Percentiles rank a stretch among this genome's conserved stretches.
phyloP scores from a whole-genome alignment of 1,140 invertebrate genomes.

The Ectropis grisescens region DNA sequence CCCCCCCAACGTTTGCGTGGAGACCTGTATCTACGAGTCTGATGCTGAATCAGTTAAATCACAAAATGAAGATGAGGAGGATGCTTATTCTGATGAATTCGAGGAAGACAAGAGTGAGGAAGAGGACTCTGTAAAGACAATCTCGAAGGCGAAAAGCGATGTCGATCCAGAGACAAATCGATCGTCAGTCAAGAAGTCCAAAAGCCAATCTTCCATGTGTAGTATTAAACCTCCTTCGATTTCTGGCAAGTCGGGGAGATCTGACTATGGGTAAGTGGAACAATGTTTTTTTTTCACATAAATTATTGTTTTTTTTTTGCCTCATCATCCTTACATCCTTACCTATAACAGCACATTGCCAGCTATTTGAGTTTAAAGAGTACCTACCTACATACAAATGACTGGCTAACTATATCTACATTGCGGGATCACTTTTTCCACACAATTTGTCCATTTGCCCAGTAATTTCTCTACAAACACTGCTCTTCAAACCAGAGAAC shows the following conservation, averaged over 20 bases:
- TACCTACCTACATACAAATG: too few species aligned
- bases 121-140: constrained; percentile 14
- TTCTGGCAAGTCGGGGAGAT: constrained; percentile 32
- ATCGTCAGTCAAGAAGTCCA: constrained; percentile 32
- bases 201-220: constrained; percentile 42
- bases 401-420: too few species aligned
- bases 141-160: constrained; percentile 18
- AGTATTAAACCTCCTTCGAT: constrained; percentile 24
- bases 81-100: constrained; percentile 61
- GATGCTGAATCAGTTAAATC: constrained; percentile 28
- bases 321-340: too few species aligned
- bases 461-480: too few species aligned
- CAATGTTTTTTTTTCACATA: too few species aligned
- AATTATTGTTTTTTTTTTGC: too few species aligned
- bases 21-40: constrained; percentile 46
- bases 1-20: constrained; percentile 54
- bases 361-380: too few species aligned
- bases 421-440: too few species aligned
- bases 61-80: constrained; percentile 21
- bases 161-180: constrained; percentile 15
- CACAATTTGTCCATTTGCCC: too few species aligned
- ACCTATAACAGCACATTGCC: too few species aligned
- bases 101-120: constrained; percentile 53
- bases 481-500: too few species aligned
- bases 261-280: constrained; percentile 49